Conservation (phyloP, 2,113 vertebrate genomes). For the Amblyornis subalaris region DNA sequence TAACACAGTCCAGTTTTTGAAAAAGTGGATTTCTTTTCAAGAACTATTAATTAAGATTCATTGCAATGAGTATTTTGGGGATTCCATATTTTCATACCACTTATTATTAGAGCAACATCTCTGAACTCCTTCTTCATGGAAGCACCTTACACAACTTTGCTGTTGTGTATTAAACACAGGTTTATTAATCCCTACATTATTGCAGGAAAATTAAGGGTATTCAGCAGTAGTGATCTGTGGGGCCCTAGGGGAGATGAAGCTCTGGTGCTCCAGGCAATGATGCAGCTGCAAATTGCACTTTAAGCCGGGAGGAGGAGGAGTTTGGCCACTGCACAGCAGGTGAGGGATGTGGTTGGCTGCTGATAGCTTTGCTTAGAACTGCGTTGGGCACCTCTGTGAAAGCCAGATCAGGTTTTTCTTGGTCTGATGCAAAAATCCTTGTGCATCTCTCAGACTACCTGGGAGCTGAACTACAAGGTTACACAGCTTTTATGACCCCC, state of each 20-base stretch:
- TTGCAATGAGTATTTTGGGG: not conserved
- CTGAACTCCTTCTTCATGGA: not conserved
- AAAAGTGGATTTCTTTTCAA: not conserved
- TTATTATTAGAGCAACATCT: not conserved
- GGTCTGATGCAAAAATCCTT: not conserved
- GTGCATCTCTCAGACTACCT: not conserved
- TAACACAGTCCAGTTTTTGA: not conserved
- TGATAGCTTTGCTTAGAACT: not conserved
- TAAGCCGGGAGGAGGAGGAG: accelerated
- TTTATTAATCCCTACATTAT: not conserved
- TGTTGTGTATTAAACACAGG: not conserved
- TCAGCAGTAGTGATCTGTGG: not conserved
- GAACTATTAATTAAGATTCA: not conserved
- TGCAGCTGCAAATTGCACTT: not conserved
- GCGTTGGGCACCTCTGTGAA: accelerated
- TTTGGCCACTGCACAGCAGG: accelerated
- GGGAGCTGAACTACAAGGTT: accelerated
- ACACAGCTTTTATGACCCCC: not conserved
- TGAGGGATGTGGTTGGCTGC: not conserved
- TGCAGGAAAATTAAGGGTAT: not conserved
- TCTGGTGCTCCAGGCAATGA: not conserved
- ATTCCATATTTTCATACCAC: not conserved
- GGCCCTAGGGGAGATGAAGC: not conserved
- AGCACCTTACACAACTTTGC: not conserved
- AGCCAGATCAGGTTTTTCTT: not conserved